A percentile compares a stretch with the other conserved stretches of the same genome.
Conservation (phyloP, 2,888 invertebrate species). For the Pachymerium ferrugineum region DNA sequence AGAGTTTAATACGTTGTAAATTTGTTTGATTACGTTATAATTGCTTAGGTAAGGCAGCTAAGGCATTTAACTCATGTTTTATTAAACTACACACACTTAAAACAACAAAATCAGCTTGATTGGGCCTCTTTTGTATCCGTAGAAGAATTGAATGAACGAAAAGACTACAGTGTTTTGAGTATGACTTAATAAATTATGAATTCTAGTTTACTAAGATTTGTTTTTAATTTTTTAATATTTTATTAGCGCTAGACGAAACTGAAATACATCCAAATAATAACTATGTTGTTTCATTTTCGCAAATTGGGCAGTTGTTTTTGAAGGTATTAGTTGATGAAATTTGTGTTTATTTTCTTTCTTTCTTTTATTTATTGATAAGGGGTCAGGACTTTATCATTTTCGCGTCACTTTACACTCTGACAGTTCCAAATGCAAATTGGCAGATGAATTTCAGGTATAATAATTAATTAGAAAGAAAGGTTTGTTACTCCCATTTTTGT, state of each 20-base stretch:
- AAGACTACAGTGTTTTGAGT: neutral
- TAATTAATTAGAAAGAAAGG: neutral
- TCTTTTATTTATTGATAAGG: too few relatives aligned
- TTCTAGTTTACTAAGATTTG: too few relatives aligned
- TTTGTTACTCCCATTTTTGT: neutral
- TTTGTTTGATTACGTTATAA: neutral
- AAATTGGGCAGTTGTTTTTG: neutral
- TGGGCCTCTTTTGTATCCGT: neutral
- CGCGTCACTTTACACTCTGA: neutral
- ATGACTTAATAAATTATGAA: neutral
- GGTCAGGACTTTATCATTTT: neutral
- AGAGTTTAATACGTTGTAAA: neutral
- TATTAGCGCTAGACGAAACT: neutral
- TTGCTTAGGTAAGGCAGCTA: neutral
- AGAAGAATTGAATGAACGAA: neutral
- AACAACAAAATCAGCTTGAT: conserved; percentile 10
- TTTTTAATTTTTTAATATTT: neutral
- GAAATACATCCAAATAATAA: neutral
- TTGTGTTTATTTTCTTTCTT: too few relatives aligned
- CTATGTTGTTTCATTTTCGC: neutral
- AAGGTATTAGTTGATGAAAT: neutral
- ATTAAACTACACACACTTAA: neutral
- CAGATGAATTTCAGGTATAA: neutral
- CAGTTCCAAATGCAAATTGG: neutral
- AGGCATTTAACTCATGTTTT: neutral